Evolutionary conservation across 2,797 vertebrate species (phyloP).

Genomic region (Trachops cirrhosus): DNA sequence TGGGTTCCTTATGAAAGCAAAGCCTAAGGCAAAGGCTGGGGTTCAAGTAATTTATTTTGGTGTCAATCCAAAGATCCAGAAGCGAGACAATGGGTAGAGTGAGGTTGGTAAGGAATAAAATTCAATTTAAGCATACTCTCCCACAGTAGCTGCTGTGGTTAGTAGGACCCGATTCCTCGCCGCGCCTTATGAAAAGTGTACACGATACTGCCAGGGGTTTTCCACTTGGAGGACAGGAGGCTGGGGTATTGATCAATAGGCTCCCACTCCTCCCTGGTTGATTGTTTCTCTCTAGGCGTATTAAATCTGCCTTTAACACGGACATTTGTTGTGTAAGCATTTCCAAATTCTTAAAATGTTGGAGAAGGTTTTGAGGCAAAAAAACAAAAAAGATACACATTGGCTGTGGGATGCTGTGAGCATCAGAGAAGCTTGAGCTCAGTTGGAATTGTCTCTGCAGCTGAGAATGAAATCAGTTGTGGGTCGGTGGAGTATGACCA

Average conservation of each 20-base stretch:
- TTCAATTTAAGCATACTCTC: not conserved
- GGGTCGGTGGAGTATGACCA: not conserved
- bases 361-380: not conserved
- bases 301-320: not conserved
- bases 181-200: not conserved
- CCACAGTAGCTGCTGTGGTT: not conserved
- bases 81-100: not conserved
- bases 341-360: not conserved
- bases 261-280: not conserved
- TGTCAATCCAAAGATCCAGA: not conserved
- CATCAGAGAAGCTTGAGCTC: not conserved
- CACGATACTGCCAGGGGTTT: not conserved
- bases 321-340: not conserved
- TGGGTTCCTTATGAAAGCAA: not conserved
- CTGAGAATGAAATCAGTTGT: not conserved
- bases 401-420: not conserved
- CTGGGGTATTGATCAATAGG: not conserved
- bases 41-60: not conserved
- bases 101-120: not conserved
- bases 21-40: not conserved
- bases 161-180: not conserved
- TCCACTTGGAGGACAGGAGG: not conserved
- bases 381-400: not conserved
- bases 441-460: not conserved
- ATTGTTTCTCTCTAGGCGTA: not conserved